Conservation (phyloP, 2,888 invertebrate species). For the Macrophya alboannulata region DNA sequence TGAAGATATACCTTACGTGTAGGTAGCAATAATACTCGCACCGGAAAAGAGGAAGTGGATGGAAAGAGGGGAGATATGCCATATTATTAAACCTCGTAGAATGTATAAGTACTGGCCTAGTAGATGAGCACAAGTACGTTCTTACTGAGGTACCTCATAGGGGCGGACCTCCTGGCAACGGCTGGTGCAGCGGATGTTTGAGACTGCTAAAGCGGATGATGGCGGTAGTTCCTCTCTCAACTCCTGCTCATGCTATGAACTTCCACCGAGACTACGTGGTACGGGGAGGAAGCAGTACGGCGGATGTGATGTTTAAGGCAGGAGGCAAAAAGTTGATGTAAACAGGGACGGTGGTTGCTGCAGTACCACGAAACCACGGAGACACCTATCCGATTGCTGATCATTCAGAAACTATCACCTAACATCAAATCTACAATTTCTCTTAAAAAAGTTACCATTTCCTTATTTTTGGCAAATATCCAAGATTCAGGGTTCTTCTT, state of each 20-base stretch:
- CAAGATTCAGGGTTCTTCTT: not conserved
- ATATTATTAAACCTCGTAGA: conserved; percentile 44
- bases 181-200: conserved; percentile 74
- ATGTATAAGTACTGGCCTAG: conserved; percentile 2
- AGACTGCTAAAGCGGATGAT: conserved; percentile 65
- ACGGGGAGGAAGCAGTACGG: conserved; percentile 56
- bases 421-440: not conserved
- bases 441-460: not conserved
- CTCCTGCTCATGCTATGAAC: conserved; percentile 45
- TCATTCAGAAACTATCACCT: not conserved
- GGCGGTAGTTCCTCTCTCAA: conserved; percentile 69
- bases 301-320: conserved; percentile 76
- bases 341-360: conserved; percentile 55
- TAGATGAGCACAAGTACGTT: conserved; percentile 47
- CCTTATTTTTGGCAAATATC: not conserved
- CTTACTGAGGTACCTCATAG: conserved; percentile 44
- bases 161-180: conserved; percentile 62
- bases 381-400: conserved; percentile 44
- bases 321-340: conserved; percentile 68
- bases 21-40: not conserved
- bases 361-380: conserved; percentile 29
- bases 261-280: conserved; percentile 28
- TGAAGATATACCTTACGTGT: not conserved
- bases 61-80: conserved; percentile 30
- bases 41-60: conserved; percentile 57